Percentiles rank a stretch among this genome's conserved stretches.
Evolutionary conservation across 2,113 vertebrate species (phyloP).

Genomic region (Nicator chloris): DNA sequence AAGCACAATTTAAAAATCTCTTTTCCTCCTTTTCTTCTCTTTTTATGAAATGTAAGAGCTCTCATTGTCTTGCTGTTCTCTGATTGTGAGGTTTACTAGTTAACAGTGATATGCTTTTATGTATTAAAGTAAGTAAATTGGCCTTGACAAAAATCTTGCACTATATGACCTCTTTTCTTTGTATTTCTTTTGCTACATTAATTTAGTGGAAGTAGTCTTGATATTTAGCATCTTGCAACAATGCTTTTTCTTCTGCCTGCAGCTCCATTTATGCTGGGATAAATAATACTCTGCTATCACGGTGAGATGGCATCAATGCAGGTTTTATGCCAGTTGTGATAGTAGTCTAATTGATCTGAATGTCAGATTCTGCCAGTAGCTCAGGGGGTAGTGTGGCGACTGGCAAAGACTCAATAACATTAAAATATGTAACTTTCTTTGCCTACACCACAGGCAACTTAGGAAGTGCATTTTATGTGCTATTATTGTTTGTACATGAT

Average conservation of each 20-base stretch:
- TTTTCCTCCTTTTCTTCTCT: not conserved
- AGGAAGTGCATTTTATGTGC: not conserved
- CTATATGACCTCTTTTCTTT: not conserved
- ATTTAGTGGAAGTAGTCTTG: not conserved
- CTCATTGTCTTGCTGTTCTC: not conserved
- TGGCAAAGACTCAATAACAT: not conserved
- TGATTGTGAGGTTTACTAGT: not conserved
- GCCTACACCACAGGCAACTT: not conserved
- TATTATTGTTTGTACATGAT: not conserved
- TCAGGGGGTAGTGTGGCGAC: not conserved
- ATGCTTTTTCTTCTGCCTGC: not conserved
- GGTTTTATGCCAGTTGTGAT: not conserved
- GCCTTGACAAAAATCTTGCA: not conserved
- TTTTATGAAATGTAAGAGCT: not conserved
- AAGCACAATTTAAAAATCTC: not conserved
- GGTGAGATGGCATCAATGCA: not conserved
- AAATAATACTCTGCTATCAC: not conserved
- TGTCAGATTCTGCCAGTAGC: not conserved
- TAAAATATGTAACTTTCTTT: not conserved
- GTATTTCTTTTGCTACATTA: not conserved
- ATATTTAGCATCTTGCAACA: not conserved
- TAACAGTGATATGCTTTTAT: not conserved
- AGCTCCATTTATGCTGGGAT: not conserved
- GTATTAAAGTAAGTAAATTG: not conserved
- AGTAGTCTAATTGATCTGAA: not conserved